Base-by-base conservation (phyloP, 2,113 vertebrate genomes). In the Phaetusa simplex region DNA sequence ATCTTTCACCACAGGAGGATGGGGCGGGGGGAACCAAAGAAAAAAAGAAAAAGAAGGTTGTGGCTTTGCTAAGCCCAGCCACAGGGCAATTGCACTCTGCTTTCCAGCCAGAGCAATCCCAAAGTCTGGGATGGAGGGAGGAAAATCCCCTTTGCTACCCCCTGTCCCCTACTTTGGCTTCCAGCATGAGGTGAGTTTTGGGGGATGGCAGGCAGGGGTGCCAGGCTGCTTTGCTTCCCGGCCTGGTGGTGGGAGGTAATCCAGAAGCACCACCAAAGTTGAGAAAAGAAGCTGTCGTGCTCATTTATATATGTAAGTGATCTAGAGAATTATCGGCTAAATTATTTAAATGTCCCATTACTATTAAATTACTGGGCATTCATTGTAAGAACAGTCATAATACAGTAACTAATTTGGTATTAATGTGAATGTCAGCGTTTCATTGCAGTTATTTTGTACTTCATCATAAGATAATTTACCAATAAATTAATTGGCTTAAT, bases 401-500 rank as follows among this genome's bases (percentile, higher is more conserved):
- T 95, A 96, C 82, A 96, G 96, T 93, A 97, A 97, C 93, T 97
- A 97, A 97, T 96, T 96, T 70, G 87, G 94, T 96, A 96, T 97
- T 97, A 96, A 97, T 97, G 94, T 93, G 94, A 97, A 95, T 95
- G 97, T 97, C 97, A 97, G 96, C 66, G 0, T 97, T 97, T 97
- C 97, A 97, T 94, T 90, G 96, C 97, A 97, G 96, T 97, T 97
- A 97, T 97, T 97, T 97, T 97, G 94, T 95, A 96, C 96, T 97
- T 97, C 94, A 97, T 97, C 97, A 97, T 96, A 86, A 93, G 90
- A 97, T 97, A 97, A 97, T 97, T 97, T 97, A 97, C 97, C 97
- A 97, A 97, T 97, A 97, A 97, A 97, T 97, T 97, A 97, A 97
- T 93, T 97, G 96, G 72, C 88, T 96, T 97, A 97, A 97, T 97